These are phyloP conservation scores for Gymnocypris eckloni DNA, from an alignment of 2,797 vertebrate genomes.

Conservation along the genomic window DNA sequence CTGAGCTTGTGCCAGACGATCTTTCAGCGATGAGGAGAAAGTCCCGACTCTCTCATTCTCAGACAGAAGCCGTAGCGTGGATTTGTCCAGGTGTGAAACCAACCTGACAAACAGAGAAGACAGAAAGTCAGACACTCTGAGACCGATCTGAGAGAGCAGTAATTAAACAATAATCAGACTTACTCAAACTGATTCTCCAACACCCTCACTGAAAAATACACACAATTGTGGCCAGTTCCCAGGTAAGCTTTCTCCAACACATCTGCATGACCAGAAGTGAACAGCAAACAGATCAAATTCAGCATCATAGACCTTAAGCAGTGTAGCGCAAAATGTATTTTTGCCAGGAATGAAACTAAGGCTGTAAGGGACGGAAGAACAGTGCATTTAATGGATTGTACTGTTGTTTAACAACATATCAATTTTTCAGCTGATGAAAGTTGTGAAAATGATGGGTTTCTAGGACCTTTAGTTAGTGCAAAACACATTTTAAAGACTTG, in stretches of 20 bases:
- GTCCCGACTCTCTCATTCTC: slow-evolving; percentile 92
- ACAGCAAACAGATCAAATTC: neutral
- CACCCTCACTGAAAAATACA: slow-evolving; percentile 95
- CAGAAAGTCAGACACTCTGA: neutral
- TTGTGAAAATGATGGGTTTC: neutral
- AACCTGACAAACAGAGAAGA: slow-evolving; percentile 74
- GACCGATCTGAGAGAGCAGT: neutral
- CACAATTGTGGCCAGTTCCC: slow-evolving; percentile 92
- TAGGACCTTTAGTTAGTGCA: neutral
- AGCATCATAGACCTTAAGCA: neutral
- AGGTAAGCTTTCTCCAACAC: slow-evolving; percentile 84
- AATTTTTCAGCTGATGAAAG: neutral
- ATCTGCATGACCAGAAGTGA: slow-evolving; percentile 71
- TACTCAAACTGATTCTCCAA: slow-evolving; percentile 93
- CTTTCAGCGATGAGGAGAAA: slow-evolving; percentile 87
- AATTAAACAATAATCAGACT: slow-evolving; percentile 68
- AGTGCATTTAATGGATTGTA: neutral
- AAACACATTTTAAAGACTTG: neutral
- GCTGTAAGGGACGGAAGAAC: neutral
- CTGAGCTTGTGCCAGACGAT: slow-evolving; percentile 84
- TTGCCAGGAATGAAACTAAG: neutral
- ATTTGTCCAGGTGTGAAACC: slow-evolving; percentile 89
- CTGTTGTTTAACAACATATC: neutral
- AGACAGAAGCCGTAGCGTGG: slow-evolving; percentile 89
- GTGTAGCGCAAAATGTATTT: neutral